Base-by-base conservation (phyloP, 2,888 invertebrate species). In the Andrena fulva region DNA sequence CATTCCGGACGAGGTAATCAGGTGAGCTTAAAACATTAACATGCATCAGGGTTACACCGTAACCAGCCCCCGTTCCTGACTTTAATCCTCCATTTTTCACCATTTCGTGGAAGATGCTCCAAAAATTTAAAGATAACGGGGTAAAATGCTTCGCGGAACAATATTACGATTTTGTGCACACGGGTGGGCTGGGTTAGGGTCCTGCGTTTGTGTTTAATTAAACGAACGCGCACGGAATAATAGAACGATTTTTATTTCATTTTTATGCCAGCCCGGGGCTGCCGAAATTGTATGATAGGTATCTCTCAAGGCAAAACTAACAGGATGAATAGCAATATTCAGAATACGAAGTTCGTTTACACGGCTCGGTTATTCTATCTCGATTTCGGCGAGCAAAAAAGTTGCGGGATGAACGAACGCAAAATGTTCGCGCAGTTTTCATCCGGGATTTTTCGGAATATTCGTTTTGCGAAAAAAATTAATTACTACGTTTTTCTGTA, bases 1-100 rank as follows among this genome's bases (percentile, higher is more conserved):
- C 10, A 86, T 90, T 77, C 87, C 89, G 56, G 92, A 92, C 71
- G 92, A 92, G 73, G 90, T 92, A 59, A 91, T 92, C 77, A 92
- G 92, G 92, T 92, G 79, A 90, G 84, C 59, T 80, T 69, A 60
- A 71, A 75, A 78, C 20, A 59, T 77, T 59, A 60, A 12, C 42
- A 64, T 74, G 62, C 52, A 12, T 52, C 50, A 24, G 59, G 33
- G 52, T 52, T 77, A 60, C 10, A 8, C 20, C 24, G 56, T 50
- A 48, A 76, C 54, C 31, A 63, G 52, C 33, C 59, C 42, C 29
- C 33, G 31, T 31, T 48, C 27, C 12, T 20, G 42, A 35, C 33
- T 66, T 64, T 80, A 62, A 70, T 50, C 52, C 52, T 2, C n/a
- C 27, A 63, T 31, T 71, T 71, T 16, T 69, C 31, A 42, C 16